Evolutionary conservation across 2,113 vertebrate genomes (phyloP).

Genomic region (Odontophorus gujanensis): DNA sequence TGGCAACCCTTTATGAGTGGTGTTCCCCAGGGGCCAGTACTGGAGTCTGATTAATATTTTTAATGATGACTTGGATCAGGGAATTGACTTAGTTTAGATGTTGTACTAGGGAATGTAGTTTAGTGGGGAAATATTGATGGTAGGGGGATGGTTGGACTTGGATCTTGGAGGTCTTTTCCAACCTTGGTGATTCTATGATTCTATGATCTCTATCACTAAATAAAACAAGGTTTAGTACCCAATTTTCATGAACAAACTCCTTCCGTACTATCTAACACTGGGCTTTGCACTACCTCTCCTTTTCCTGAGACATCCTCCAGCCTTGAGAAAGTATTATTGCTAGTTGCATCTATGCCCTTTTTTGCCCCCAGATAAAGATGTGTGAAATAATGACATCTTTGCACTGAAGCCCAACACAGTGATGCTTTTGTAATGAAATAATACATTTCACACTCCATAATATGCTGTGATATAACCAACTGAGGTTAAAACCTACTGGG

Average conservation of each 20-base stretch:
- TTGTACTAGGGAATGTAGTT: too few species aligned
- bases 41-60: too few species aligned
- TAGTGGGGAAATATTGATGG: too few species aligned
- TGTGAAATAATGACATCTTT: not conserved
- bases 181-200: too few species aligned
- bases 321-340: not conserved
- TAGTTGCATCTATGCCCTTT: not conserved
- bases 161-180: too few species aligned
- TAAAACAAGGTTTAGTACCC: not conserved
- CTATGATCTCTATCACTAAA: not conserved
- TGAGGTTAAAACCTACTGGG: not conserved
- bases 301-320: not conserved
- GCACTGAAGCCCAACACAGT: not conserved
- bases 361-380: not conserved
- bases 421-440: not conserved
- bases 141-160: too few species aligned
- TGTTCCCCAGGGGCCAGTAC: too few species aligned
- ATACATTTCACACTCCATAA: not conserved
- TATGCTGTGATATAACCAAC: not conserved
- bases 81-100: too few species aligned
- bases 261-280: rapidly evolving
- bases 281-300: not conserved
- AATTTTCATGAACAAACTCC: not conserved
- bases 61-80: too few species aligned
- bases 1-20: too few species aligned